These are phyloP conservation scores for Myotis davidii DNA, from an alignment of 2,113 vertebrate species.

Conservation along the genomic window DNA sequence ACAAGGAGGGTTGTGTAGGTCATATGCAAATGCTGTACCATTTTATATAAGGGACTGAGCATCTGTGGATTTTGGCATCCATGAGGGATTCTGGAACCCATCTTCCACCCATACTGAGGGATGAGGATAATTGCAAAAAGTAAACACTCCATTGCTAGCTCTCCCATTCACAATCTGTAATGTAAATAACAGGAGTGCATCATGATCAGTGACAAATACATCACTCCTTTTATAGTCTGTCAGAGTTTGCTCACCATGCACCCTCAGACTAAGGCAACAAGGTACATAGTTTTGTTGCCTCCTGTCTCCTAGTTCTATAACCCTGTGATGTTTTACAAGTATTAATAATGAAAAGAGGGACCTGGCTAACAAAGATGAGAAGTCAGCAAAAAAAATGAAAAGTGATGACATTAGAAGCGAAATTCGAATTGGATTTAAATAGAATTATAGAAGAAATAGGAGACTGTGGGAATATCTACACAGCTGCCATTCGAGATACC, in stretches of 20 bases:
- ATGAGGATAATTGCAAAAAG: background rate
- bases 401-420: background rate
- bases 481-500: background rate
- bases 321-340: background rate
- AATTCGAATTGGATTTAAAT: background rate
- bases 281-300: background rate
- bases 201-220: background rate
- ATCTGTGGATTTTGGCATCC: background rate
- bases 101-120: background rate
- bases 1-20: background rate
- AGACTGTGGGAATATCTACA: background rate
- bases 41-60: background rate
- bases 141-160: background rate
- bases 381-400: background rate
- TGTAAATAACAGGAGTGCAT: background rate
- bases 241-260: background rate
- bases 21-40: background rate
- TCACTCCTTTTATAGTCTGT: background rate
- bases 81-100: background rate
- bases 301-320: background rate
- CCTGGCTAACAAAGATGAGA: background rate
- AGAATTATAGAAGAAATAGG: background rate
- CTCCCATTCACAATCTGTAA: background rate
- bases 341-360: background rate
- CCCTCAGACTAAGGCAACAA: background rate